Percentiles rank a stretch among this genome's conserved stretches.
Conservation (phyloP, 2,797 vertebrate genomes). For the Coluber constrictor region DNA sequence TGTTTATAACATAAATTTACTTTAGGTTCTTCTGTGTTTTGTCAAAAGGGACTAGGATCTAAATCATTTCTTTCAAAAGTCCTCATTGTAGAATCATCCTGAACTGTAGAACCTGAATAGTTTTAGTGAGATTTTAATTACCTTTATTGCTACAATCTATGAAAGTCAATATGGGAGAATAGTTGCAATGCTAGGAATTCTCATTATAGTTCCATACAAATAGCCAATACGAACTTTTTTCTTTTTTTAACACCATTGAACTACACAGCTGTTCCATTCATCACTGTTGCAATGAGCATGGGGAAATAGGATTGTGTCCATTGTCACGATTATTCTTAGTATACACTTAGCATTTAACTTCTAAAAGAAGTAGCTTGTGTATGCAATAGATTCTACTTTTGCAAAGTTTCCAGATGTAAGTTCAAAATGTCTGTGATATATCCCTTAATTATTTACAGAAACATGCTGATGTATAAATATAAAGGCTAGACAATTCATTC, state of each 20-base stretch:
- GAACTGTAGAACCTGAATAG: constrained; percentile 4
- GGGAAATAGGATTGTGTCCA: not conserved
- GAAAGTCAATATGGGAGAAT: not conserved
- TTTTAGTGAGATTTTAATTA: constrained; percentile 3
- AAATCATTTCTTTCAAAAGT: not conserved
- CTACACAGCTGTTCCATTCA: constrained; percentile 8
- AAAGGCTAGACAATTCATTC: not conserved
- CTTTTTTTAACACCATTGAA: not conserved
- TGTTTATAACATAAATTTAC: not conserved
- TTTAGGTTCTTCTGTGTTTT: not conserved
- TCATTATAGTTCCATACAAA: not conserved
- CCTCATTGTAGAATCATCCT: not conserved
- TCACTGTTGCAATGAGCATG: not conserved
- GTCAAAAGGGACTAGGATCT: not conserved
- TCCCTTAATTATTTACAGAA: not conserved
- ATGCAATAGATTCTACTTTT: not conserved
- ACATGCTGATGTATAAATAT: not conserved
- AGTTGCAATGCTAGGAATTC: not conserved
- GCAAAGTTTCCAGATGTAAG: not conserved
- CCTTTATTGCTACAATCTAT: not conserved
- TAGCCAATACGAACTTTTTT: not conserved
- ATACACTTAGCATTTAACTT: not conserved
- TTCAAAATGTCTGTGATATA: not conserved
- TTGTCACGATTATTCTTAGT: not conserved
- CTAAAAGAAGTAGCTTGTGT: not conserved